phyloP scores from a whole-genome alignment of 1,140 invertebrate genomes.

The Cydia pomonella region DNA sequence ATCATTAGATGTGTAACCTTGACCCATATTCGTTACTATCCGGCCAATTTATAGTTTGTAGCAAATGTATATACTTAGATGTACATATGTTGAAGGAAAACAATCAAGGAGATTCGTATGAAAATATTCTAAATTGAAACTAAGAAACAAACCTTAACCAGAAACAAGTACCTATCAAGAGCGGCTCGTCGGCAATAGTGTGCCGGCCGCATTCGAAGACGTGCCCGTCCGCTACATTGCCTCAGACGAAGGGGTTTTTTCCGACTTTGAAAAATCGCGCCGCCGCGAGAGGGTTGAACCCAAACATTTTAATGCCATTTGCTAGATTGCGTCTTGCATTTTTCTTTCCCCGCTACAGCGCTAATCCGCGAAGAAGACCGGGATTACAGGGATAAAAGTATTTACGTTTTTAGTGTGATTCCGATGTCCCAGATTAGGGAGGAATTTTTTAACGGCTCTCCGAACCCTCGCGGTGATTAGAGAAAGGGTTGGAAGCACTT shows the following conservation, averaged over 20 bases:
- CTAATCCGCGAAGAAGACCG: constrained; percentile 77
- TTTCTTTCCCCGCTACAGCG: constrained; percentile 66
- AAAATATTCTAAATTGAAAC: background rate
- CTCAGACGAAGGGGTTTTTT: constrained; percentile 72
- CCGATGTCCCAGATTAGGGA: constrained; percentile 68
- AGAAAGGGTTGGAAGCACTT: constrained; percentile 72
- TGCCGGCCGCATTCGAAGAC: constrained; percentile 71
- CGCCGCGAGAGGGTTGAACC: constrained; percentile 72
- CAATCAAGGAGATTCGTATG: too few relatives aligned
- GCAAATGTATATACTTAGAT: too few relatives aligned
- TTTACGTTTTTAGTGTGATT: constrained; percentile 77
- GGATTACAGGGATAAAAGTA: constrained; percentile 76
- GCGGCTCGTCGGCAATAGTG: constrained; percentile 37
- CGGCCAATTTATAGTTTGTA: too few relatives aligned
- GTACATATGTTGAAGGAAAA: too few relatives aligned
- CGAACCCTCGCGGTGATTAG: constrained; percentile 62
- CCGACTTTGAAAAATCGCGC: constrained; percentile 77
- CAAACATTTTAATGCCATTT: constrained; percentile 81
- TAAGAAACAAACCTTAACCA: background rate
- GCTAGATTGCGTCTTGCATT: constrained; percentile 79
- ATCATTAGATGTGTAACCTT: too few relatives aligned
- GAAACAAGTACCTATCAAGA: constrained; percentile 66
- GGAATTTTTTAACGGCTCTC: constrained; percentile 70
- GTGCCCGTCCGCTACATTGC: constrained; percentile 76
- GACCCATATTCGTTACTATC: too few relatives aligned